Evolutionary conservation across 2,797 vertebrate genomes (phyloP), one percentile per base, ranked within the genome.

Genomic region (Labroides dimidiatus): DNA sequence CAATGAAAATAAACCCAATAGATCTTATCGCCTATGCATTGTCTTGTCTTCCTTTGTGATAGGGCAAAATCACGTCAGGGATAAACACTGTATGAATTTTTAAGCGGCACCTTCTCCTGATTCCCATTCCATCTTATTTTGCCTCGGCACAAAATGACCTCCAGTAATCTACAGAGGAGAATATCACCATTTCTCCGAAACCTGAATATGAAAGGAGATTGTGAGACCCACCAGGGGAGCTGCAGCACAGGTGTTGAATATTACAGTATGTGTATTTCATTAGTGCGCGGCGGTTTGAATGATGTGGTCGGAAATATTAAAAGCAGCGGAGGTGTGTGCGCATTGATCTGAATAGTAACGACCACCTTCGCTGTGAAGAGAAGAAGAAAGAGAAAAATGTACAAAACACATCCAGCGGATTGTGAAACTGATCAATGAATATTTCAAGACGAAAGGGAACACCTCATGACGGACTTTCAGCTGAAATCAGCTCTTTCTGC

Each of bases 11-110:
- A 87, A 87, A 91, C 72, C 82, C 80, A 86, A 79, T 87, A 89
- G 89, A 92, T 92, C 87, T 82, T 92, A 93, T 94, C 90, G 16
- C 55, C 72, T 66, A 67, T 84, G 85, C 92, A 91, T 92, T 90
- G 93, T 93, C 86, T 86, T 81, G 81, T 77, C 78, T 84, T 82
- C 77, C 81, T 80, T 86, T 92, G 87, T 87, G 87, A 91, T 84
- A 44, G 67, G 64, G 62, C 41, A 20, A 85, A 91, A 88, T 88
- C 88, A 83, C 84, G 37, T 87, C 84, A 84, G 89, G 84, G 84
- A 91, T 89, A 92, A 92, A 93, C 93, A 90, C 84, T 44, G 83
- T 74, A 85, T 92, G 93, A 91, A 94, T 94, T 87, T 92, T 89
- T 86, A 92, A 89, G 81, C 82, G 81, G 75, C 71, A 11, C 45